Conservation (phyloP, 2,888 invertebrate genomes). For the Erannis defoliaria region DNA sequence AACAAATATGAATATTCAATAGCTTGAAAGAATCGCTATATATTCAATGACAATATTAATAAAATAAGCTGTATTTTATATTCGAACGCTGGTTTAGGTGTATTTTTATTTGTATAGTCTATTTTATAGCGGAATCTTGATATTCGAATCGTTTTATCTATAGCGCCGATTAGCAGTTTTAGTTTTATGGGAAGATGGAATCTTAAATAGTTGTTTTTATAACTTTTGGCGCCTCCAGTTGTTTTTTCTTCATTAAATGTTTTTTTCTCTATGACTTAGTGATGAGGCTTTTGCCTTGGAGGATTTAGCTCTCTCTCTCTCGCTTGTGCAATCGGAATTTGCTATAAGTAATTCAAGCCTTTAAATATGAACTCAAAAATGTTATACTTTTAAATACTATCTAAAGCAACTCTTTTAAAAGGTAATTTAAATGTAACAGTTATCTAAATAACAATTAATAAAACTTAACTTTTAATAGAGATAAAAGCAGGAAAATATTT, state of each 20-base stretch:
- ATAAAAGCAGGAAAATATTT: too few species aligned
- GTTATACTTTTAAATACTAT: too few species aligned
- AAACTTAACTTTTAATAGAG: too few species aligned
- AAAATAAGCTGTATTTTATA: conserved; percentile 31
- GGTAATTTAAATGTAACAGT: too few species aligned
- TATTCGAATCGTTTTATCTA: conserved; percentile 17
- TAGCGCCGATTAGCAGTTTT: conserved; percentile 22
- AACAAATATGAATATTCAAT: conserved; percentile 45
- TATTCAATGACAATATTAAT: conserved; percentile 36
- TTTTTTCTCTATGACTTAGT: too few species aligned
- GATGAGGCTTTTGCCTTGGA: too few species aligned
- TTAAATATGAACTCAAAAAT: too few species aligned
- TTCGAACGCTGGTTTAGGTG: conserved; percentile 10
- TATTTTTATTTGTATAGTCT: conserved; percentile 18
- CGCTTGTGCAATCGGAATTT: too few species aligned
- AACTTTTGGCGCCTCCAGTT: conserved; percentile 14
- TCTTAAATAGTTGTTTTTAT: conserved; percentile 21
- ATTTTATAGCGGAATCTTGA: conserved; percentile 26
- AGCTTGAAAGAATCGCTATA: conserved; percentile 33
- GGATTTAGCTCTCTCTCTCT: too few species aligned
- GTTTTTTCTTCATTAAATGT: not conserved
- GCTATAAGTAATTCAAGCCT: too few species aligned
- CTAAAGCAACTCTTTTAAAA: too few species aligned
- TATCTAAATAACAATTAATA: too few species aligned
- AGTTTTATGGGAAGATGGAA: conserved; percentile 20